These are phyloP conservation scores for Pedionomus torquatus DNA, from an alignment of 2,113 vertebrate genomes.

Conservation along the genomic window DNA sequence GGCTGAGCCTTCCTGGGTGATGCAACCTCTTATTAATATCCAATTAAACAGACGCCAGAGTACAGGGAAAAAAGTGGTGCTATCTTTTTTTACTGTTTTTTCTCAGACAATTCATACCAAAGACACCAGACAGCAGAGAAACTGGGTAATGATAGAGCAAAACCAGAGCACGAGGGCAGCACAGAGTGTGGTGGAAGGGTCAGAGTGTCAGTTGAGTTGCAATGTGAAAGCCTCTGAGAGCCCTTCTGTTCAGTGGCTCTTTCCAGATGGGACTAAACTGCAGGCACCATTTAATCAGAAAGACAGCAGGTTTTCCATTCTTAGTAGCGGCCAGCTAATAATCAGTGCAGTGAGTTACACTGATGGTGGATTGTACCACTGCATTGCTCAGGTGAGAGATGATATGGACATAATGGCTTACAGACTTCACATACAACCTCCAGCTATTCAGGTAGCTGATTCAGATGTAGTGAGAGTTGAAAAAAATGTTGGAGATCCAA, in stretches of 20 bases:
- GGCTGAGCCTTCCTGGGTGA: conserved; percentile 85
- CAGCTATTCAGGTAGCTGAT: conserved; percentile 59
- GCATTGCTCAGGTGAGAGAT: conserved; percentile 76
- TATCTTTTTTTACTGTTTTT: conserved; percentile 72
- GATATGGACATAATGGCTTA: conserved; percentile 74
- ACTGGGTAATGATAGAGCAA: conserved; percentile 87
- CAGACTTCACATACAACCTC: conserved; percentile 80
- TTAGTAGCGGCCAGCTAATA: conserved; percentile 74
- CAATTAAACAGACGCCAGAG: conserved; percentile 85
- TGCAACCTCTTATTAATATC: conserved; percentile 81
- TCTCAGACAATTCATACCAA: conserved; percentile 65
- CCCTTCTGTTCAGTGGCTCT: conserved; percentile 78
- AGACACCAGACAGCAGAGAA: conserved; percentile 33
- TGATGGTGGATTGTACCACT: conserved; percentile 87
- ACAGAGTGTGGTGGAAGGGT: conserved; percentile 75
- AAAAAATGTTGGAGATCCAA: conserved; percentile 69
- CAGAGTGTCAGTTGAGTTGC: conserved; percentile 76
- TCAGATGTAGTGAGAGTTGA: conserved; percentile 54
- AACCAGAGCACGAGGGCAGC: conserved; percentile 39
- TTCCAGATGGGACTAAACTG: conserved; percentile 82
- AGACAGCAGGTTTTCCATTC: conserved; percentile 76
- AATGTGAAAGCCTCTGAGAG: conserved; percentile 79
- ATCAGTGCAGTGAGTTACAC: conserved; percentile 69
- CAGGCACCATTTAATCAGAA: conserved; percentile 68
- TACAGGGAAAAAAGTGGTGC: conserved; percentile 76